Evolutionary conservation across 2,113 vertebrate species (phyloP), one percentile per base, ranked within the genome.

Genomic region (Excalfactoria chinensis): DNA sequence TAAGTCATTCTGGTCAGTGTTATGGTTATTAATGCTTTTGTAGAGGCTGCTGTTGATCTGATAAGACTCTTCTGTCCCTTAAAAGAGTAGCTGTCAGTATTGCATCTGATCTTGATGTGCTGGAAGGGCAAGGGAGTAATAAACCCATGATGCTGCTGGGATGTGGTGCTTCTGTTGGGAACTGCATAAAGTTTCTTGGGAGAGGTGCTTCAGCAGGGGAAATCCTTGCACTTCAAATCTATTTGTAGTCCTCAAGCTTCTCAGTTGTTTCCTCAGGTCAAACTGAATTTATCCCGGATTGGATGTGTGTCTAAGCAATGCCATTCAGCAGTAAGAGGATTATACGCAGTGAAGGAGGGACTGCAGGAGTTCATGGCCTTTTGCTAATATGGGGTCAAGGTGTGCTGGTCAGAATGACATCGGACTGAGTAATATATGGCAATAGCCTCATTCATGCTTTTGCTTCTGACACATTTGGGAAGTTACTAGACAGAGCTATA

Each of bases 281-380:
- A 79, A 78, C 78, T 95, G 92, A 89, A 89, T 91, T 93, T 95
- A 90, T 93, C 89, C 58, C 4, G 7, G 83, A 86, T 93, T 80
- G 88, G 64, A 37, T 37, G 77, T 71, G 18, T 34, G 55, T 81
- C 77, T 86, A 88, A 94, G 89, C 71, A 93, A 79, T 44, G 81
- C 62, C 69, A 91, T 92, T 93, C 35, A 68, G 60, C n/a, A 5
- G 59, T 94, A 95, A 95, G 95, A 93, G 94, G 93, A 91, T 96
- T 93, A 95, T 74, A 84, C 0, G 9, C 81, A 44, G 70, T 79
- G 30, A 76, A 73, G 66, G 76, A 44, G 77, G 66, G 62, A 68
- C 21, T 35, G 66, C 69, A 80, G 63, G 55, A 67, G 63, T 89
- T 93, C 0, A 0, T 82, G 89, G 90, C 91, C 94, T 91, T 78